phyloP scores from a whole-genome alignment of 23 tunicate genomes.

The Styela clava region DNA sequence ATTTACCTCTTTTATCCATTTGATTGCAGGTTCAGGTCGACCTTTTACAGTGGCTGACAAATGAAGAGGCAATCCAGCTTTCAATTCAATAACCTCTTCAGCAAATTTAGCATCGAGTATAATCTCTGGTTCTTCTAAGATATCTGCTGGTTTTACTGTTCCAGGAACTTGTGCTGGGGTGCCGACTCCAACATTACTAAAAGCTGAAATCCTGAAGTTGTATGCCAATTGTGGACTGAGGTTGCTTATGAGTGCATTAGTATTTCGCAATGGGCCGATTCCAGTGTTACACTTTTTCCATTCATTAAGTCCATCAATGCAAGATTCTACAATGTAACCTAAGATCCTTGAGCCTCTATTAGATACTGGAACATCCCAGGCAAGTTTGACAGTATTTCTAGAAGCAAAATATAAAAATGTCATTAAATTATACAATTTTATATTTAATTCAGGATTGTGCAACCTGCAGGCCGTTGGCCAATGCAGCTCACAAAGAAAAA shows the following conservation, averaged over 20 bases:
- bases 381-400: conserved; percentile 48
- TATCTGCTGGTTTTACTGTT: conserved; percentile 71
- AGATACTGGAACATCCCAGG: conserved; percentile 72
- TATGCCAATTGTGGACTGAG: conserved; percentile 33
- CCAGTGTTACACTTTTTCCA: conserved; percentile 86
- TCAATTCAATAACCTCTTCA: conserved; percentile 39
- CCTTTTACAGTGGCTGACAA: conserved; percentile 64
- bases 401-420: neutral
- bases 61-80: conserved; percentile 60
- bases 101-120: conserved; percentile 44
- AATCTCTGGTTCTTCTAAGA: conserved; percentile 76
- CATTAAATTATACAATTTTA: no score
- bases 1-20: conserved; percentile 67
- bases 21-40: conserved; percentile 76
- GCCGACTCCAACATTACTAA: conserved; percentile 56
- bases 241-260: conserved; percentile 38
- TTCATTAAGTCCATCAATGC: conserved; percentile 67
- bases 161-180: conserved; percentile 35
- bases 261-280: conserved; percentile 36
- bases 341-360: conserved; percentile 54
- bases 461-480: no score
- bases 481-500: no score
- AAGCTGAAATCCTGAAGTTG: conserved; percentile 61
- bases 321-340: conserved; percentile 63
- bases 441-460: no score